Base-by-base conservation (phyloP, 2,888 invertebrate species). In the Nephrotoma guestfalica region DNA sequence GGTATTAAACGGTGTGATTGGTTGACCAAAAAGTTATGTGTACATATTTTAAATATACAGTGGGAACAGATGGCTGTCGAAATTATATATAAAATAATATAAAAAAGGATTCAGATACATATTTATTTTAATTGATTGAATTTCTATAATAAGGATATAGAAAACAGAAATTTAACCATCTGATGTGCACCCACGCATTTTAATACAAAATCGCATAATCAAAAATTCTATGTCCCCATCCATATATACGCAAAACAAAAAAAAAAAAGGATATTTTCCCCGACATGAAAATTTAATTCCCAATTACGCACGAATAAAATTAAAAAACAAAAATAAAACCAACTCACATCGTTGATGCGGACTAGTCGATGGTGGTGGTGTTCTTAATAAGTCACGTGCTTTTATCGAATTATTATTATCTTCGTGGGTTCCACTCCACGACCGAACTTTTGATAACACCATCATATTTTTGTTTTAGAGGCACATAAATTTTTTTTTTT, bases 381-480 rank as follows among this genome's bases (percentile, higher is more conserved):
- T 89, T 87, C 90, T 91, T 86, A 91, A 89, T 88, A 91, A 89
- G 88, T 91, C 90, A 18, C 85, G 15, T 89, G 90, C 57, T 30
- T 43, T 91, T 88, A 91, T 89, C 89, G 91, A 90, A 88, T 91
- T 91, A 88, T 90, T 91, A 89, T 90, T 91, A 90, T 91, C 91
- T 89, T 90, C 89, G 89, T 89, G 89, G 88, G 89, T 89, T 88
- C 89, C 89, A 88, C 90, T 90, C 91, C 91, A 91, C 86, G 86
- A 57, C 89, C 90, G 91, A 89, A 91, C 89, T 90, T 91, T 91
- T 89, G 91, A 91, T 91, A 91, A 91, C 90, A 91, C 91, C 91
- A 91, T 91, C 89, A 89, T 89, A 71, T 71, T 71, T 71, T 4
- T 30, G 11, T 30, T 71, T 51, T 83, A n/a, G 6, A 83, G n/a